phyloP scores from a whole-genome alignment of 2,888 invertebrate species.

The Plebejus argus region DNA sequence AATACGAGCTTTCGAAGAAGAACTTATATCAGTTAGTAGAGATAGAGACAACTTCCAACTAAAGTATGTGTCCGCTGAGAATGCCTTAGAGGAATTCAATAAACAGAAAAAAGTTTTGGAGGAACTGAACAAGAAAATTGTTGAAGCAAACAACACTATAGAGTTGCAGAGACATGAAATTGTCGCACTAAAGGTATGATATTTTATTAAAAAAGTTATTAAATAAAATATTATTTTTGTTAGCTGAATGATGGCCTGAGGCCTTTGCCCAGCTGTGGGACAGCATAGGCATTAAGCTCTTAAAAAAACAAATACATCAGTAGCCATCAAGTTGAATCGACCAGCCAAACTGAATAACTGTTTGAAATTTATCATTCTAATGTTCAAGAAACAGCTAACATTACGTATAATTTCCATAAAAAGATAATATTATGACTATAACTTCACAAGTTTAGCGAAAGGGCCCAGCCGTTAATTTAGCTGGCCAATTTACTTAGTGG shows the following conservation, averaged over 20 bases:
- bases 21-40: constrained; percentile 67
- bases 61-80: constrained; percentile 74
- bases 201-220: too few relatives aligned
- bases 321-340: too few relatives aligned
- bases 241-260: too few relatives aligned
- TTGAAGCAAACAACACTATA: constrained; percentile 66
- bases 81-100: constrained; percentile 76
- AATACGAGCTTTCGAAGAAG: constrained; percentile 72
- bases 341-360: not conserved
- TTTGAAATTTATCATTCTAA: not conserved
- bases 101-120: constrained; percentile 79
- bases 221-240: too few relatives aligned
- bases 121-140: constrained; percentile 70
- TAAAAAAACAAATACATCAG: too few relatives aligned
- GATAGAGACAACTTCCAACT: constrained; percentile 73
- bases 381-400: too few relatives aligned
- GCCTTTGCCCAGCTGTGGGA: too few relatives aligned
- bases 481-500: too few relatives aligned
- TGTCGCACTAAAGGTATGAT: constrained; percentile 64
- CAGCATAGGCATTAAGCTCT: too few relatives aligned
- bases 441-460: not conserved
- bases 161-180: constrained; percentile 72
- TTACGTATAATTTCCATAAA: too few relatives aligned
- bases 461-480: not conserved
- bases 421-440: too few relatives aligned